Base-by-base conservation (phyloP, 2,113 vertebrate genomes). In the Geothlypis trichas region DNA sequence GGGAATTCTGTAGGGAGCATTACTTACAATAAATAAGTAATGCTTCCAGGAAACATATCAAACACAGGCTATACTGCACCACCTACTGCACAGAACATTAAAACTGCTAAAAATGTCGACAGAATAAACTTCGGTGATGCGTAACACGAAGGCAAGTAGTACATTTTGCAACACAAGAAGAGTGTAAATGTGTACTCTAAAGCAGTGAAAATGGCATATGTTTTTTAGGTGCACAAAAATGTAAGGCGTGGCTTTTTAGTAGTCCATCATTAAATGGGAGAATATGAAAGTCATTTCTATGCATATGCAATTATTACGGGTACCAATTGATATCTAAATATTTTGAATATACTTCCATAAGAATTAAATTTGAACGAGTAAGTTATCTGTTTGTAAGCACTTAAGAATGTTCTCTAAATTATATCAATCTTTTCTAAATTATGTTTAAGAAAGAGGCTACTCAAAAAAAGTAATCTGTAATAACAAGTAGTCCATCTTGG, bases 401-500 rank as follows among this genome's bases (percentile, higher is more conserved):
- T 86, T 84, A 82, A n/a, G 54, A 96, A 95, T 75, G 13, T 89
- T 93, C 37, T 87, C 54, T 80, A 84, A 89, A 67, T 79, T 82
- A 84, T 33, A 88, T 58, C 20, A 42, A 28, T 73, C 42, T 77
- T 58, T 55, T 93, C 92, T 94, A 82, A 81, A 62, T 91, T 89
- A 94, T n/a, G 13, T 74, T 73, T 84, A 96, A 97, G 81, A 94
- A 93, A 57, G 57, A 81, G 41, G 80, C 93, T 89, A 86, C 41
- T 55, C 78, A 30, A 84, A 87, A 92, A 95, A 91, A 78, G 73
- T 85, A 85, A 73, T 85, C 86, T 78, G 26, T n/a, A 86, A 55
- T 68, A 95, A 28, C 35, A 89, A 87, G 62, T 54, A 83, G 84
- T 90, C 55, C 73, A 89, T 95, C 95, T 94, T 97, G 66, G 95